phyloP scores from a whole-genome alignment of 2,888 invertebrate species.

The Lycocerus yunnanus region DNA sequence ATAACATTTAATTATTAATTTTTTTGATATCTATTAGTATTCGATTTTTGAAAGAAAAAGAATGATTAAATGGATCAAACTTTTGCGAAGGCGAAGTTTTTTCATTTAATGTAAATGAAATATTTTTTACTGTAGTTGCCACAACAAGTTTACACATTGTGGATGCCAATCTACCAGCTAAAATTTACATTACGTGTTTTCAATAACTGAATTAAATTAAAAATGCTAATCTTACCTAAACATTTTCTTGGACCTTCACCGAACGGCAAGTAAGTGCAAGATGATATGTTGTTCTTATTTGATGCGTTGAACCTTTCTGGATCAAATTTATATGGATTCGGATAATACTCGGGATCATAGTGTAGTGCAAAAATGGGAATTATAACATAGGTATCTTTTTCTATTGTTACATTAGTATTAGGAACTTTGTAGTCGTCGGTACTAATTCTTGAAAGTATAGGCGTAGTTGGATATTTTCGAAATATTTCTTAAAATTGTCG shows the following conservation, averaged over 20 bases:
- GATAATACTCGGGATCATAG: slow-evolving; percentile 41
- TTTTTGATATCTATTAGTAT: neutral
- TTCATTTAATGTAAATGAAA: neutral
- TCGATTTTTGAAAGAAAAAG: neutral
- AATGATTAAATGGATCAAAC: neutral
- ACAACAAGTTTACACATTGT: neutral
- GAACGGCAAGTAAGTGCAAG: neutral
- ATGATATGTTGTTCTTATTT: neutral
- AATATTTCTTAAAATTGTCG: neutral
- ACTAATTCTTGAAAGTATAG: neutral
- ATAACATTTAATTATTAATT: too few species aligned
- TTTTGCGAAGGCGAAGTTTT: neutral
- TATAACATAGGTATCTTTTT: slow-evolving; percentile 36
- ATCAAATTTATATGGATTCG: neutral
- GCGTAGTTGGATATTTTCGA: neutral
- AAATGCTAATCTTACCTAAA: too few species aligned
- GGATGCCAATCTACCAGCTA: neutral
- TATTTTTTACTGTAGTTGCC: neutral
- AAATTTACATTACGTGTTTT: too few species aligned
- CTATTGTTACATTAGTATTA: slow-evolving; percentile 32
- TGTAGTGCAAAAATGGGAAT: slow-evolving; percentile 42
- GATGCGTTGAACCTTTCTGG: neutral
- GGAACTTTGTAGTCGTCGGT: neutral
- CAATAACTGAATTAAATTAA: too few species aligned
- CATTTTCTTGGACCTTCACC: neutral